These are phyloP conservation scores for Crotalus helleri DNA, from an alignment of 2,113 vertebrate species.

Conservation along the genomic window DNA sequence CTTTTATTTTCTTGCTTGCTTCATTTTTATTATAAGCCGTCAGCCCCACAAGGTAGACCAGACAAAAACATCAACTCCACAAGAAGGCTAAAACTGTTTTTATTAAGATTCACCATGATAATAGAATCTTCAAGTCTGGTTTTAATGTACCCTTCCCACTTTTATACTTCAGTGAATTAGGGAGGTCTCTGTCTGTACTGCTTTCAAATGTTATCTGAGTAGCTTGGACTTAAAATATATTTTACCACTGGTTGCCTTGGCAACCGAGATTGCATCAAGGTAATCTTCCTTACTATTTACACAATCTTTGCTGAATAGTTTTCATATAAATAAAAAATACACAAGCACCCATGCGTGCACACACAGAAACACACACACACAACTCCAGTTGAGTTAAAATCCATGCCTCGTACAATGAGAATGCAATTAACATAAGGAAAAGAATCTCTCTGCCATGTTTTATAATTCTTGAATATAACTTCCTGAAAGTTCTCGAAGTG, in stretches of 20 bases:
- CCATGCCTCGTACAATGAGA: background rate
- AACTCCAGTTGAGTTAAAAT: background rate
- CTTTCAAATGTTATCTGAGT: background rate
- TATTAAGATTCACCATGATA: background rate
- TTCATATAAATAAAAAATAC: background rate
- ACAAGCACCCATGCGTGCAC: background rate
- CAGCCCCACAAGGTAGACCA: background rate
- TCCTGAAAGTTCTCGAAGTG: background rate
- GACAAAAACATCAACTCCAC: background rate
- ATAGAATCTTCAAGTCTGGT: background rate
- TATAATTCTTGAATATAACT: background rate
- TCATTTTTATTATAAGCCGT: background rate
- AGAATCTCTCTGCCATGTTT: background rate
- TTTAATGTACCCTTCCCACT: background rate
- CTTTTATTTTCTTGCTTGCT: background rate
- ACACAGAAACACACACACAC: background rate
- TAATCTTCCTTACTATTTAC: background rate
- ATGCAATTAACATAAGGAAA: background rate
- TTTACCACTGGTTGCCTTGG: background rate
- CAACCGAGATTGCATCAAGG: background rate
- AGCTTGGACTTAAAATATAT: background rate
- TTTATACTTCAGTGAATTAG: background rate
- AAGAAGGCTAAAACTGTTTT: background rate
- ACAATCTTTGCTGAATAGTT: background rate
- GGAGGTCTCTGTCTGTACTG: background rate